These are phyloP conservation scores for Vulpes lagopus DNA, from an alignment of 2,113 vertebrate genomes.

Conservation along the genomic window DNA sequence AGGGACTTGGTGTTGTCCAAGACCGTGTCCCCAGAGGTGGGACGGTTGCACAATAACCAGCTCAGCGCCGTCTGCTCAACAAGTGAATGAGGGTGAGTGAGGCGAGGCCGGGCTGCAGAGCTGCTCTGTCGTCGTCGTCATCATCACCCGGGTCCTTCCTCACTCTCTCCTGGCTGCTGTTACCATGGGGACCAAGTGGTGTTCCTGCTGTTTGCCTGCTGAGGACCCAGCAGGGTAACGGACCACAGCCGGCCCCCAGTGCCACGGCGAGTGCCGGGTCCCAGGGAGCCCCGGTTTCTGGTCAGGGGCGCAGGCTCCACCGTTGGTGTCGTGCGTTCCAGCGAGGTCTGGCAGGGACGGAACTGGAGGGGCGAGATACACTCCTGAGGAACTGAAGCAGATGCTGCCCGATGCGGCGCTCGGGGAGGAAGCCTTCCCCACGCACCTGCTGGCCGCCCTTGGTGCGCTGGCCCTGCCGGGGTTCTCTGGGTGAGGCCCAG, in stretches of 20 bases:
- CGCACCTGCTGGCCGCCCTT: neutral
- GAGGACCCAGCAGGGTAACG: neutral
- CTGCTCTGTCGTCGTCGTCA: neutral
- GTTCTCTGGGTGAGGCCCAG: accelerated
- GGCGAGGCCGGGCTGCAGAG: neutral
- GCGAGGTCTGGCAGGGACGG: too few relatives aligned
- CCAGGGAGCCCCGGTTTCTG: neutral
- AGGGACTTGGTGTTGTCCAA: neutral
- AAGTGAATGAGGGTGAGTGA: too few relatives aligned
- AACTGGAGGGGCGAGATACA: neutral
- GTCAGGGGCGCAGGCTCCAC: accelerated
- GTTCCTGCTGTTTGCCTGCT: accelerated
- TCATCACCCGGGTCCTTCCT: accelerated
- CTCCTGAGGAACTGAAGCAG: neutral
- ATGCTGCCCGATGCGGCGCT: neutral
- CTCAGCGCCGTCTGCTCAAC: too few relatives aligned
- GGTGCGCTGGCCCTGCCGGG: too few relatives aligned
- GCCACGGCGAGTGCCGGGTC: accelerated
- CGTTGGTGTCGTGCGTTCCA: neutral
- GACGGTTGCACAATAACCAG: accelerated
- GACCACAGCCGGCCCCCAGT: neutral
- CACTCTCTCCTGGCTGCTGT: neutral
- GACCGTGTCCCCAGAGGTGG: accelerated
- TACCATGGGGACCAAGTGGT: neutral
- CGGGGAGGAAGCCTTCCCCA: neutral